Base-by-base conservation (phyloP, 2,888 invertebrate species). In the Drosophila planitibia region DNA sequence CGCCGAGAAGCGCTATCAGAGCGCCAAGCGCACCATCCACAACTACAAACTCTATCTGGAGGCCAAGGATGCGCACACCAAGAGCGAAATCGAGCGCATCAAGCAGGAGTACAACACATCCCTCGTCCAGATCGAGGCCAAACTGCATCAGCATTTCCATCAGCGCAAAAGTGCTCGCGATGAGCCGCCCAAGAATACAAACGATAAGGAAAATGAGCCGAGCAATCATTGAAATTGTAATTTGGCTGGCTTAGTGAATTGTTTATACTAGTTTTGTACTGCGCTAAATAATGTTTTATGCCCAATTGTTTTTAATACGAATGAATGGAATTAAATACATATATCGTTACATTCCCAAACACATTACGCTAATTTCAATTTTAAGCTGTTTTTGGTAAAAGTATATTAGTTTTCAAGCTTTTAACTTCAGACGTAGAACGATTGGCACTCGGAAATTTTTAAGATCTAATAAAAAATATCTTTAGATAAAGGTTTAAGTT, bases 1-100 rank as follows among this genome's bases (percentile, higher is more conserved):
- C 1, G 82, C 95, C 33, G 95, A 95, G 63, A 94, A 94, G 14
- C 96, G 96, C 83, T 96, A 96, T 86, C 95, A 95, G 82, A 95
- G 95, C 64, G 95, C 95, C 3, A 96, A 95, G 91, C 95, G 95
- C 85, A 95, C 95, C 37, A 95, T 95, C 37, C 93, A 93, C 32
- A 95, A 96, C 88, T 96, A 96, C 87, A 96, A 96, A 95, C 95
- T 95, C 76, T 95, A 95, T 81, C 94, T 95, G 25, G 94, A 94
- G 35, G 95, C 96, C 78, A 96, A 95, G 82, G 96, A 96, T 71
- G 94, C 95, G 33, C 95, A 96, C 85, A 94, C 95, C 77, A 94
- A 94, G 79, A 94, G 94, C 69, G 96, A 96, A 91, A 95, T 95
- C 89, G 95, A 95, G 74, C 94, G 96, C 49, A 94, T 96, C 81